Evolutionary conservation across 2,797 vertebrate species (phyloP), one percentile per base, ranked within the genome.

Genomic region (Typhlichthys eigenmanni): DNA sequence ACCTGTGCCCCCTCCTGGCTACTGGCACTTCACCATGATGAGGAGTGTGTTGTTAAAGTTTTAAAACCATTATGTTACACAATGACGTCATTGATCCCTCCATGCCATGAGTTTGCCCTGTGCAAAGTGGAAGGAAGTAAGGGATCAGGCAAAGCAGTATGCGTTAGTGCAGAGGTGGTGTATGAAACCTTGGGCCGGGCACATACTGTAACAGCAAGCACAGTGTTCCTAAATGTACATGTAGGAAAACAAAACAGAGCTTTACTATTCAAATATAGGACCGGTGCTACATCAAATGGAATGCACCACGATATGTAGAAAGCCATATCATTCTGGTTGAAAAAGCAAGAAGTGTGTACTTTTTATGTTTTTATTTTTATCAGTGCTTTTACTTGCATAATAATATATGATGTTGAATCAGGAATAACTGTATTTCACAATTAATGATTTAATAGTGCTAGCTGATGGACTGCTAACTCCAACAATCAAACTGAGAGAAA

Each of bases 11-110:
- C 87, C 92, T 91, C 87, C 88, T 78, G 68, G 85, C 92, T 90
- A 81, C 91, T 76, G 68, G 74, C 94, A 90, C 92, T 66, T 69
- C 92, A 90, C 86, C 87, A 71, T 93, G 91, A 95, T 95, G 93
- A 92, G 88, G 92, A 94, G 94, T 83, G 89, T 88, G 92, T 93
- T 90, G 86, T 89, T 87, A 91, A 94, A 94, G 92, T 93, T 93
- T 87, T 86, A 88, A 85, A 81, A 84, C 75, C 71, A 79, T 86
- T 86, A 86, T 83, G 88, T 87, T 60, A 73, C 64, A 80, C 74
- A 68, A 66, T 17, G 5, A 38, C 48, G 54, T 38, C n/a, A 8
- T 45, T 58, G 48, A 78, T 72, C 55, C 68, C 62, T 61, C 32
- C 53, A 59, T 32, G 59, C 38, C 55, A 51, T 53, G 76, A 74